A percentile compares a stretch with the other conserved stretches of the same genome.
Evolutionary conservation across 2,797 vertebrate species (phyloP).

Genomic region (Notolepis coatsorum): DNA sequence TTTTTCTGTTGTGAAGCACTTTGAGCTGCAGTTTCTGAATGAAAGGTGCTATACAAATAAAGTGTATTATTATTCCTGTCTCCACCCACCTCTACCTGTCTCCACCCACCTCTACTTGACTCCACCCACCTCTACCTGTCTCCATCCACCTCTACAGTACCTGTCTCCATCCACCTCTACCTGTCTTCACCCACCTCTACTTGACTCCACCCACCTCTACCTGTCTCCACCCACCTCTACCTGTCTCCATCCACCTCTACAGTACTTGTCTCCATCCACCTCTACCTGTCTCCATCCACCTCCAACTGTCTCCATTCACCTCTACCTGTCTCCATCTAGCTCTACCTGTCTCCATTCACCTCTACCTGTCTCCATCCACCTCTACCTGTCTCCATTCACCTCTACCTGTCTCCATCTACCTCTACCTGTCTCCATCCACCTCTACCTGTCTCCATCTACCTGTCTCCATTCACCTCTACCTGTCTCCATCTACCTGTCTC

Average conservation of each 20-base stretch:
- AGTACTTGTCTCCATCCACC: conserved; percentile 67
- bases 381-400: conserved; percentile 57
- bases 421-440: conserved; percentile 64
- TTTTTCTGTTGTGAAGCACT: too few species aligned
- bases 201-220: conserved; percentile 66
- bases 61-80: too few species aligned
- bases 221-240: conserved; percentile 67
- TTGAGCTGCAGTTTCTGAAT: too few species aligned
- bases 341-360: conserved; percentile 65
- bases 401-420: conserved; percentile 66
- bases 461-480: conserved; percentile 68
- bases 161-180: conserved; percentile 67
- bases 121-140: conserved; percentile 66
- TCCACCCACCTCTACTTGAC: too few species aligned
- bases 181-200: too few species aligned
- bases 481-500: conserved; percentile 53
- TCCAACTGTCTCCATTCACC: conserved; percentile 68
- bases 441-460: conserved; percentile 55
- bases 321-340: conserved; percentile 57
- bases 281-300: conserved; percentile 55
- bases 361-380: conserved; percentile 64
- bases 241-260: too few species aligned
- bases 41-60: too few species aligned
- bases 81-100: conserved; percentile 66
- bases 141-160: too few species aligned